phyloP scores from a whole-genome alignment of 2,113 vertebrate genomes.

The Eretmochelys imbricata region DNA sequence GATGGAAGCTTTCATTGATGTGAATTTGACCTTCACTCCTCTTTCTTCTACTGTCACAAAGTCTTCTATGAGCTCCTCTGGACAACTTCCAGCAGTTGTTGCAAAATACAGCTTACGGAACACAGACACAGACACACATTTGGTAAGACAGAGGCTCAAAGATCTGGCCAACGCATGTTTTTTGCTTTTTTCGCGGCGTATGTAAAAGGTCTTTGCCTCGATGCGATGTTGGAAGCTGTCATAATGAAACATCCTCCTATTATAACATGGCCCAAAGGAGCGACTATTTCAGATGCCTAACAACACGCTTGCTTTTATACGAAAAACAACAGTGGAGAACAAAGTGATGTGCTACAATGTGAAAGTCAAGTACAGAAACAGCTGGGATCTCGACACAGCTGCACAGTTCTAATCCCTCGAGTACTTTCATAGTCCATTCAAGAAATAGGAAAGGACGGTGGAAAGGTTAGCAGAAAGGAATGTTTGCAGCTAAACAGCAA shows the following conservation, averaged over 20 bases:
- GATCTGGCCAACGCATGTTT: slow-evolving; percentile 38
- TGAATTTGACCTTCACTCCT: slow-evolving; percentile 44
- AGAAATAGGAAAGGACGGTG: neutral
- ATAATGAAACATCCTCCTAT: slow-evolving; percentile 52
- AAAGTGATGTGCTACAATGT: slow-evolving; percentile 53
- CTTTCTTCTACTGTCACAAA: slow-evolving; percentile 36
- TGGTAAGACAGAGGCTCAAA: slow-evolving; percentile 54
- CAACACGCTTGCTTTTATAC: slow-evolving; percentile 46
- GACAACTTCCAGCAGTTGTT: slow-evolving; percentile 45
- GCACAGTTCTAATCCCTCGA: slow-evolving; percentile 58
- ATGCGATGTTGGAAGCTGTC: slow-evolving; percentile 36
- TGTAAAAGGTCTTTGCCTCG: slow-evolving; percentile 42
- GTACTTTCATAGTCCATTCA: slow-evolving; percentile 58
- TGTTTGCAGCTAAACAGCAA: slow-evolving; percentile 57
- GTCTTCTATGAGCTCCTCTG: slow-evolving; percentile 16
- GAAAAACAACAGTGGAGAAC: slow-evolving; percentile 37
- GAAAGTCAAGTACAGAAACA: slow-evolving; percentile 66
- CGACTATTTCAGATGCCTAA: slow-evolving; percentile 60
- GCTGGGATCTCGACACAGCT: slow-evolving; percentile 63
- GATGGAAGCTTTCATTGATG: slow-evolving; percentile 57
- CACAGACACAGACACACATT: slow-evolving; percentile 29
- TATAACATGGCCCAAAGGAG: slow-evolving; percentile 55
- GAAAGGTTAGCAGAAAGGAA: slow-evolving; percentile 60
- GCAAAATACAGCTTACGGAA: slow-evolving; percentile 21
- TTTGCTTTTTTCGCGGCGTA: slow-evolving; percentile 10